Evolutionary conservation across 2,797 vertebrate species (phyloP).

Genomic region (Amblyopsis hoosieri): DNA sequence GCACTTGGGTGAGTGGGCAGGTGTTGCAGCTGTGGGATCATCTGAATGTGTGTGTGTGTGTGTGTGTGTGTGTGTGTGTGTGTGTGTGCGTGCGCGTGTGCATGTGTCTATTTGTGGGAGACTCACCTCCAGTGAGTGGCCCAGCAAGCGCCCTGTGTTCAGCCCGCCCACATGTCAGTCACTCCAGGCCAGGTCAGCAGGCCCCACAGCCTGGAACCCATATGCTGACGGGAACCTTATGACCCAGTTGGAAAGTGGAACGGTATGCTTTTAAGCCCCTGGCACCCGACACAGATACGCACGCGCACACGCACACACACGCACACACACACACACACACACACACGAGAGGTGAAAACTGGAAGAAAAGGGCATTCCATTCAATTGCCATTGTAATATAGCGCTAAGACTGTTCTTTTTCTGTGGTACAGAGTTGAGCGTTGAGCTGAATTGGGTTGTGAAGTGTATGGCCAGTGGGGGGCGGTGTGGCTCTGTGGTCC

Average conservation of each 20-base stretch:
- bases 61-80: neutral
- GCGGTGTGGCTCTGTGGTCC: conserved; percentile 66
- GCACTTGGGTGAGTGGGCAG: conserved; percentile 49
- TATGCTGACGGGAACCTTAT: conserved; percentile 28
- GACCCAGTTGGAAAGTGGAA: conserved; percentile 21
- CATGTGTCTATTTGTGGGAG: too few species aligned
- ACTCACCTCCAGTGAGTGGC: too few species aligned
- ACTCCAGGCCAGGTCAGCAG: conserved; percentile 34
- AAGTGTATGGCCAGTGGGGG: conserved; percentile 54
- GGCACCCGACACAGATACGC: neutral
- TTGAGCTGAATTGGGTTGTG: neutral
- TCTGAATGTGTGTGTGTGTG: conserved; percentile 29
- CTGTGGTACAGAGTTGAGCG: neutral
- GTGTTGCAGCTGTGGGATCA: conserved; percentile 35
- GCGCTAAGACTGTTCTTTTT: too few species aligned
- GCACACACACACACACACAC: conserved; percentile 1
- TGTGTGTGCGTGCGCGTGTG: too few species aligned
- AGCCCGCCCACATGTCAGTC: conserved; percentile 24
- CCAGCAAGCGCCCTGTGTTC: too few species aligned
- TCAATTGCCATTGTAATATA: too few species aligned
- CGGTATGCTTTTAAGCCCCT: conserved; percentile 1
- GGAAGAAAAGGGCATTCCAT: too few species aligned
- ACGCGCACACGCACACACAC: conserved; percentile 8
- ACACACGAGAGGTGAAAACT: neutral
- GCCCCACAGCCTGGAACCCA: conserved; percentile 7